A percentile compares a stretch with the other conserved stretches of the same genome.
These are phyloP conservation scores for Xiphorhynchus erythropygius DNA, from an alignment of 2,797 vertebrate genomes.

Conservation along the genomic window DNA sequence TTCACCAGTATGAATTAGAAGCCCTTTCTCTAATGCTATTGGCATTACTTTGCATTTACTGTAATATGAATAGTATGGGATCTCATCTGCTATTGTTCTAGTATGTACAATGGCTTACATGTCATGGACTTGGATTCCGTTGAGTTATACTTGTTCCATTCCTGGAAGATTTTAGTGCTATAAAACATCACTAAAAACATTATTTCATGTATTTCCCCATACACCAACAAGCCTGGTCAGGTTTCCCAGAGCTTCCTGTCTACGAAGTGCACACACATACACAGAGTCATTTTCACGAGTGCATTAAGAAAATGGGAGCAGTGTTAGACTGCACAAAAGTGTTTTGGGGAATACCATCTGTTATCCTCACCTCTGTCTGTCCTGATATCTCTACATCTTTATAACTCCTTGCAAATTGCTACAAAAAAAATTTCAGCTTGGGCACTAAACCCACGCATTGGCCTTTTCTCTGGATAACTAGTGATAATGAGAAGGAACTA, in stretches of 20 bases:
- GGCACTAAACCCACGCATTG: not conserved
- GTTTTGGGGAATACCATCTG: not conserved
- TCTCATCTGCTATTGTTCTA: not conserved
- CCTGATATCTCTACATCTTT: not conserved
- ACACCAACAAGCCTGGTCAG: not conserved
- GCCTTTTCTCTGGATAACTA: constrained; percentile 3
- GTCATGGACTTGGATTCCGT: not conserved
- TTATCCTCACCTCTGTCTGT: not conserved
- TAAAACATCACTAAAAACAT: not conserved
- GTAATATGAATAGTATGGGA: not conserved
- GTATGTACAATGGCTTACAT: accelerated
- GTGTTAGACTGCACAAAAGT: not conserved
- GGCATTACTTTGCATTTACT: not conserved
- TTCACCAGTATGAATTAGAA: not conserved
- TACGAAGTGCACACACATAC: accelerated
- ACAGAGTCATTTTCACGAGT: not conserved
- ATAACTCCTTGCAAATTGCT: not conserved
- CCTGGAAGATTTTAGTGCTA: not conserved
- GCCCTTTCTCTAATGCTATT: not conserved
- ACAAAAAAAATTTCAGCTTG: not conserved
- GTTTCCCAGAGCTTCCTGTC: not conserved
- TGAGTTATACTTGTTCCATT: not conserved
- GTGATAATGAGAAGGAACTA: constrained; percentile 25
- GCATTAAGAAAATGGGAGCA: not conserved
- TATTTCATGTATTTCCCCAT: not conserved